Percentiles rank a stretch among this genome's conserved stretches.
phyloP scores from a whole-genome alignment of 2,113 vertebrate genomes.

The Protomyctophum bolini region DNA sequence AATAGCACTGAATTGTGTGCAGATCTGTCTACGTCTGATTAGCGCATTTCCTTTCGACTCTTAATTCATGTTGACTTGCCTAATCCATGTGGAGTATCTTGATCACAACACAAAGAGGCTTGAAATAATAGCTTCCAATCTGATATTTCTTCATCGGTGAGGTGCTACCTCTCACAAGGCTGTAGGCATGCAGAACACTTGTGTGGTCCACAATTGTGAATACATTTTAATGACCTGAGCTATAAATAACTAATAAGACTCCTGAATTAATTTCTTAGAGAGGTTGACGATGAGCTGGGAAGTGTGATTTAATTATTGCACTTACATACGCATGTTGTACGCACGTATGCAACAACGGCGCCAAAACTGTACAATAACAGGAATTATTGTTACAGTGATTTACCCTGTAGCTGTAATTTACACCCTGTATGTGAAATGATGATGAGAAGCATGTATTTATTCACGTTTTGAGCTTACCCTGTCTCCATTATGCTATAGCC shows the following conservation, averaged over 20 bases:
- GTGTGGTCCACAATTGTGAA: slow-evolving; percentile 26
- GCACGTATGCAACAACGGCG: slow-evolving; percentile 6
- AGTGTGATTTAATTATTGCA: slow-evolving; percentile 32
- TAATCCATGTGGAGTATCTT: slow-evolving; percentile 14
- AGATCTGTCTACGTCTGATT: neutral
- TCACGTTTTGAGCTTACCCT: neutral
- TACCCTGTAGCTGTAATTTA: no score
- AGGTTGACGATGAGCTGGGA: slow-evolving; percentile 29
- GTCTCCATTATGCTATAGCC: neutral
- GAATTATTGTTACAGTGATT: no score
- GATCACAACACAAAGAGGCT: slow-evolving; percentile 23
- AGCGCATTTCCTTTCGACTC: slow-evolving; percentile 1
- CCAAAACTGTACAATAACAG: slow-evolving; percentile 3
- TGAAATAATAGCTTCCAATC: slow-evolving; percentile 28
- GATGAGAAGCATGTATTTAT: neutral
- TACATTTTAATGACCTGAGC: slow-evolving; percentile 18
- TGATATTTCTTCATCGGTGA: slow-evolving; percentile 37
- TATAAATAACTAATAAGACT: slow-evolving; percentile 47
- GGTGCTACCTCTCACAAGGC: neutral
- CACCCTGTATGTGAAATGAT: neutral
- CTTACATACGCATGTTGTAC: no score
- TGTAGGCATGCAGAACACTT: neutral
- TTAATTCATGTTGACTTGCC: slow-evolving; percentile 19
- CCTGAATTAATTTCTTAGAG: slow-evolving; percentile 24
- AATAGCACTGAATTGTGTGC: no score